Conservation (phyloP, 2,797 vertebrate genomes). For the Microctenopoma steveboyesi region DNA sequence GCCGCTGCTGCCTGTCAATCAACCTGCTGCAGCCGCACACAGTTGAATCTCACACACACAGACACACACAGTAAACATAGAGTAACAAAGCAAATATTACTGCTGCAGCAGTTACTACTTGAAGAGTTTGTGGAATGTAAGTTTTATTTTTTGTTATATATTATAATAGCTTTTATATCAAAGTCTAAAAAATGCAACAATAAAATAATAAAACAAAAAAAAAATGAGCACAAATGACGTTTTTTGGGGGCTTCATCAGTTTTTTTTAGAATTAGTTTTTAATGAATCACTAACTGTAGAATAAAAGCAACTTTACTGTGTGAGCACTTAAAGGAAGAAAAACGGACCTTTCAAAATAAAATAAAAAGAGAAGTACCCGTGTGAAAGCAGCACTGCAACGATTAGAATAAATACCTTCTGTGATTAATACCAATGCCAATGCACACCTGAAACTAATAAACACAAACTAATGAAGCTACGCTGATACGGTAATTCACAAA, state of each 20-base stretch:
- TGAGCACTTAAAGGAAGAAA: no score
- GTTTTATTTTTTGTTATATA: no score
- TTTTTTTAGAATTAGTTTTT: no score
- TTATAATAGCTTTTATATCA: no score
- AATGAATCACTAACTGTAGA: not conserved
- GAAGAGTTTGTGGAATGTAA: no score
- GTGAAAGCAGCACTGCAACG: not conserved
- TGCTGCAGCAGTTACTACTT: not conserved
- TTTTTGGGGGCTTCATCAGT: no score
- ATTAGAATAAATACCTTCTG: not conserved
- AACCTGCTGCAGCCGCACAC: slow-evolving; percentile 53
- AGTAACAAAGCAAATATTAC: fast-evolving
- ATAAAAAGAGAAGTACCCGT: no score
- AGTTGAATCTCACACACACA: slow-evolving; percentile 67
- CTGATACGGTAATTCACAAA: not conserved
- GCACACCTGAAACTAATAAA: not conserved
- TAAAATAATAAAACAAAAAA: no score
- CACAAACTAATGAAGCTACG: not conserved
- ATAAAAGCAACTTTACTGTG: not conserved
- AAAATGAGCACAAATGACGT: no score
- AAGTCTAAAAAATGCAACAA: no score
- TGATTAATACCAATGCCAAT: not conserved
- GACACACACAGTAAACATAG: not conserved
- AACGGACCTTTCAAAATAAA: no score
- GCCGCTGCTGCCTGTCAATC: slow-evolving; percentile 75